Conservation (phyloP, 2,113 vertebrate genomes). For the Phaethornis superciliosus region DNA sequence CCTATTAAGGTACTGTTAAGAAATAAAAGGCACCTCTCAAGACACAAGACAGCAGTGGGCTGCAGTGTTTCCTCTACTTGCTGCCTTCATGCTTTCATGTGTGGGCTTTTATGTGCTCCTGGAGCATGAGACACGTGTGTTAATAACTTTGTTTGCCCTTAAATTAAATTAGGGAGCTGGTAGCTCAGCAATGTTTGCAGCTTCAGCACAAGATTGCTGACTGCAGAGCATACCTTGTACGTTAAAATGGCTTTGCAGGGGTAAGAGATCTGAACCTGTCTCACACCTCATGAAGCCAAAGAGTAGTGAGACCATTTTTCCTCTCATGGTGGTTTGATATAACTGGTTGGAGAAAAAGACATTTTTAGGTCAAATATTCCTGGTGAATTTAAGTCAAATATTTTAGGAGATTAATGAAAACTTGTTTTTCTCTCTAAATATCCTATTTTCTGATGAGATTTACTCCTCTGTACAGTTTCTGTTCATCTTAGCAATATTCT, state of each 20-base stretch:
- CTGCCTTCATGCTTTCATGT: neutral
- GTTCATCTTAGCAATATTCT: neutral
- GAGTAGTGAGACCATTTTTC: neutral
- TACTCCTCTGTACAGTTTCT: neutral
- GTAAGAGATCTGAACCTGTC: neutral
- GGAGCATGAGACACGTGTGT: fast-evolving
- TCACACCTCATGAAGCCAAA: neutral
- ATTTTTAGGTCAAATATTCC: neutral
- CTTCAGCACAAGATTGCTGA: fast-evolving
- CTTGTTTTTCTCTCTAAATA: neutral
- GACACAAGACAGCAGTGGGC: neutral
- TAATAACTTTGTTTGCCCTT: neutral
- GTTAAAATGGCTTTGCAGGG: neutral
- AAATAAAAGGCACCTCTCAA: neutral
- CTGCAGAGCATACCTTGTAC: fast-evolving
- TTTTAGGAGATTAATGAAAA: neutral
- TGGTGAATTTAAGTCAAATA: neutral
- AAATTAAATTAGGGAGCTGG: neutral
- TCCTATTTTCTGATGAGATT: neutral
- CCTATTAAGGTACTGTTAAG: neutral
- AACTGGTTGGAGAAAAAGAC: neutral
- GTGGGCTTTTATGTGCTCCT: neutral
- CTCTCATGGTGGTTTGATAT: neutral
- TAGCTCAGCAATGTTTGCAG: neutral
- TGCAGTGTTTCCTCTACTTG: neutral